A percentile compares a stretch with the other conserved stretches of the same genome.
phyloP scores from a whole-genome alignment of 2,797 vertebrate genomes.

The Poliocrania exsul region DNA sequence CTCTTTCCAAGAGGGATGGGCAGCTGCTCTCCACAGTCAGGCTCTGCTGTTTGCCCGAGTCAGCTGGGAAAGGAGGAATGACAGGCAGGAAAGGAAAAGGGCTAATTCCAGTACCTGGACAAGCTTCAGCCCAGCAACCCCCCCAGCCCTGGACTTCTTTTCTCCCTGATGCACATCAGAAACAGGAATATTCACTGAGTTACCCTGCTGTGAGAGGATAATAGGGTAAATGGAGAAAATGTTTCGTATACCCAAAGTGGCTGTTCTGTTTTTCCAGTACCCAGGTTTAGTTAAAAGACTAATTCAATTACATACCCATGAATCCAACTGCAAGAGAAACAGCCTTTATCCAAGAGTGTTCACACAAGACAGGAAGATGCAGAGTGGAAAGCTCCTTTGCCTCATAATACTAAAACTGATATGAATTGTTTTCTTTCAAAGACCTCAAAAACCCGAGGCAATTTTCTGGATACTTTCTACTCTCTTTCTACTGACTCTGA shows the following conservation, averaged over 20 bases:
- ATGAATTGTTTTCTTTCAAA: neutral
- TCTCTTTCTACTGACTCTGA: neutral
- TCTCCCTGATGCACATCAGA: accelerated
- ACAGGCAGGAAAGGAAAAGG: neutral
- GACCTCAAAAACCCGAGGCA: neutral
- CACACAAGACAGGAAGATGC: accelerated
- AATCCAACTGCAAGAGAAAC: neutral
- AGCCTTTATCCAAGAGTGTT: neutral
- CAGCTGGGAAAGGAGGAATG: neutral
- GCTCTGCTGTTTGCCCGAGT: accelerated
- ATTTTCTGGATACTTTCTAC: neutral
- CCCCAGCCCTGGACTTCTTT: neutral
- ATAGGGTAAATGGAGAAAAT: neutral
- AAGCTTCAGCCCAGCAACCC: neutral
- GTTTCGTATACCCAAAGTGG: neutral
- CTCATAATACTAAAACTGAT: neutral
- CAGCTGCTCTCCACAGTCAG: accelerated
- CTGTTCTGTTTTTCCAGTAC: neutral
- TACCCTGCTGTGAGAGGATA: neutral
- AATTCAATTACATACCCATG: neutral
- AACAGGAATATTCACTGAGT: neutral
- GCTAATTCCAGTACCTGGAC: neutral
- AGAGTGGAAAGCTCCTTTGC: neutral
- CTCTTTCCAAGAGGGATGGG: neutral
- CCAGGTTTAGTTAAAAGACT: neutral